These are phyloP conservation scores for Thera britannica DNA, from an alignment of 2,888 invertebrate species.

Conservation along the genomic window DNA sequence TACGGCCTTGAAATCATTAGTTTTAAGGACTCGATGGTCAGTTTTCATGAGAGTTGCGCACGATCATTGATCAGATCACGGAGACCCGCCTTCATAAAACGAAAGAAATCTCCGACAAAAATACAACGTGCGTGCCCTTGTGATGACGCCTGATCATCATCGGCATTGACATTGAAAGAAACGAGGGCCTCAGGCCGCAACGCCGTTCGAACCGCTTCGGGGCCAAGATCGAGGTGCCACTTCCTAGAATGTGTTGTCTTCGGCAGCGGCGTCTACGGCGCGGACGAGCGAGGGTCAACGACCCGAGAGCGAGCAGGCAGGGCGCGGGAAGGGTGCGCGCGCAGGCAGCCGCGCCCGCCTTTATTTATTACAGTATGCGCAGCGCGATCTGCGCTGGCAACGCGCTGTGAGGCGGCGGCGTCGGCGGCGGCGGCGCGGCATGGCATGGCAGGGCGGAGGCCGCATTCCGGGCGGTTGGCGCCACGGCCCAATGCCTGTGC, in stretches of 20 bases:
- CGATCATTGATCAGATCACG: neutral
- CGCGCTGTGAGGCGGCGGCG: constrained; percentile 54
- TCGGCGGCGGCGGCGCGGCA: neutral
- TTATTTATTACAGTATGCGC: constrained; percentile 84
- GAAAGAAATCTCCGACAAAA: neutral
- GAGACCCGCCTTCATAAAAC: neutral
- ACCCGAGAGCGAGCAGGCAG: constrained; percentile 76
- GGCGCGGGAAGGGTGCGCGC: constrained; percentile 83
- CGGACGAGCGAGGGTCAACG: constrained; percentile 75
- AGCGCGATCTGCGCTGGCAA: constrained; percentile 66
- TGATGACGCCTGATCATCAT: constrained; percentile 48
- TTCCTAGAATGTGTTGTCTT: constrained; percentile 72
- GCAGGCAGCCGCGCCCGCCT: constrained; percentile 81
- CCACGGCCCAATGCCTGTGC: constrained; percentile 56
- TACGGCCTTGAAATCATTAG: neutral
- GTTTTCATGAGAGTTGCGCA: neutral
- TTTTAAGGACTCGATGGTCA: neutral
- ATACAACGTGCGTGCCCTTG: constrained; percentile 14
- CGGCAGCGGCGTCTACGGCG: constrained; percentile 64
- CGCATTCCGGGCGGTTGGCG: constrained; percentile 75
- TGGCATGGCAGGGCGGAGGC: constrained; percentile 65
- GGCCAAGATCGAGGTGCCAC: constrained; percentile 69
- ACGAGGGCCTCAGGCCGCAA: constrained; percentile 37
- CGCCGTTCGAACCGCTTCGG: constrained; percentile 46
- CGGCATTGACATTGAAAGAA: constrained; percentile 79